Evolutionary conservation across 2,888 invertebrate genomes (phyloP).

Genomic region (Unio pictorum): DNA sequence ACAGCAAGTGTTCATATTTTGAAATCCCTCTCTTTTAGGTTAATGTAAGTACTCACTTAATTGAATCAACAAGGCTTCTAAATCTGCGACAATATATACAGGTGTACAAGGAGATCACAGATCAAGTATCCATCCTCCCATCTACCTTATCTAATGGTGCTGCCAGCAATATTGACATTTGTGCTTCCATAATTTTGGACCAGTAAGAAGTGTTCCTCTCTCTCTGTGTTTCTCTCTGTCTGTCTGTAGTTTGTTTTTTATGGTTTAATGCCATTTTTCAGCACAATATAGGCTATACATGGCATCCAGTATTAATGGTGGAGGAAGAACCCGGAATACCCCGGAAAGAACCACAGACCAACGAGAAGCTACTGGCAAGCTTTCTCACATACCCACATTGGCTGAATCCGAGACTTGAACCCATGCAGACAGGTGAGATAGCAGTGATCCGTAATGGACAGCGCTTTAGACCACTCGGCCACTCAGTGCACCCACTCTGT

Average conservation of each 20-base stretch:
- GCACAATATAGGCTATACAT: no score
- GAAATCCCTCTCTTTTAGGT: slow-evolving; percentile 35
- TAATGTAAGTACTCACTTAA: slow-evolving; percentile 47
- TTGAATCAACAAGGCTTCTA: slow-evolving; percentile 77
- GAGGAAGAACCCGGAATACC: no score
- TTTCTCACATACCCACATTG: no score
- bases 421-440: no score
- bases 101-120: slow-evolving; percentile 72
- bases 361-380: no score
- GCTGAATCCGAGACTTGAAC: no score
- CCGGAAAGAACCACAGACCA: no score
- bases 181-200: slow-evolving; percentile 63
- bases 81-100: slow-evolving; percentile 79
- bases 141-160: slow-evolving; percentile 23
- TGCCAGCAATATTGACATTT: slow-evolving; percentile 38
- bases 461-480: no score
- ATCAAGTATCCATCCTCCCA: slow-evolving; percentile 54
- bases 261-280: no score
- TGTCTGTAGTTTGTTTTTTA: not conserved
- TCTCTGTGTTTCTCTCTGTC: not conserved
- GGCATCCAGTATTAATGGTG: no score
- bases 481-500: no score
- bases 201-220: slow-evolving; percentile 42
- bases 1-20: not conserved
- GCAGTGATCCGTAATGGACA: no score